Percentiles rank a stretch among this genome's conserved stretches.
Evolutionary conservation across 2,888 invertebrate genomes (phyloP).

Genomic region (Gerris lacustris): DNA sequence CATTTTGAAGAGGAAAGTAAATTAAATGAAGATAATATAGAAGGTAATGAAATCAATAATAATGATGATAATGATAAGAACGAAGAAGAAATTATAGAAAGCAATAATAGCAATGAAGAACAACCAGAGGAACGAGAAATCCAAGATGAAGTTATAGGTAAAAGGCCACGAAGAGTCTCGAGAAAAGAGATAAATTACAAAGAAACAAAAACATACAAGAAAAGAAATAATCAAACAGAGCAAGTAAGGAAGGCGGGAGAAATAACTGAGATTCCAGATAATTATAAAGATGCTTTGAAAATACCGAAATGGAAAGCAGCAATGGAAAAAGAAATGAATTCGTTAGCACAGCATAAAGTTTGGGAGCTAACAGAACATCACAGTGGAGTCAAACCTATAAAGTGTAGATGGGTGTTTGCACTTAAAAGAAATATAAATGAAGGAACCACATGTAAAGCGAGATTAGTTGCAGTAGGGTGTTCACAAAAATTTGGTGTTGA

Average conservation of each 20-base stretch:
- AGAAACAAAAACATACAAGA: too few relatives aligned
- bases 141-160: too few relatives aligned
- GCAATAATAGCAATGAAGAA: not conserved
- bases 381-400: not conserved
- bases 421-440: slow-evolving; percentile 26
- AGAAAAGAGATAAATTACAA: too few relatives aligned
- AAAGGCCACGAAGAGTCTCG: too few relatives aligned
- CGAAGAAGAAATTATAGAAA: not conserved
- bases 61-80: not conserved
- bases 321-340: not conserved
- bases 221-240: too few relatives aligned
- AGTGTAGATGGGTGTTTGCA: too few relatives aligned
- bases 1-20: too few relatives aligned
- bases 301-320: not conserved
- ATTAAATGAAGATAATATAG: not conserved
- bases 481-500: slow-evolving; percentile 31
- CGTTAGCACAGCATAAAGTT: not conserved
- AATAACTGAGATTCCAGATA: not conserved
- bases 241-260: too few relatives aligned
- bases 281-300: not conserved
- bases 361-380: not conserved
- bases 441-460: slow-evolving; percentile 27
- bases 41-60: not conserved
- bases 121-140: not conserved
- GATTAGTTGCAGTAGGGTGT: slow-evolving; percentile 32